Percentiles rank a stretch among this genome's conserved stretches.
Evolutionary conservation across 2,797 vertebrate species (phyloP).

Genomic region (Pagetopsis macropterus): DNA sequence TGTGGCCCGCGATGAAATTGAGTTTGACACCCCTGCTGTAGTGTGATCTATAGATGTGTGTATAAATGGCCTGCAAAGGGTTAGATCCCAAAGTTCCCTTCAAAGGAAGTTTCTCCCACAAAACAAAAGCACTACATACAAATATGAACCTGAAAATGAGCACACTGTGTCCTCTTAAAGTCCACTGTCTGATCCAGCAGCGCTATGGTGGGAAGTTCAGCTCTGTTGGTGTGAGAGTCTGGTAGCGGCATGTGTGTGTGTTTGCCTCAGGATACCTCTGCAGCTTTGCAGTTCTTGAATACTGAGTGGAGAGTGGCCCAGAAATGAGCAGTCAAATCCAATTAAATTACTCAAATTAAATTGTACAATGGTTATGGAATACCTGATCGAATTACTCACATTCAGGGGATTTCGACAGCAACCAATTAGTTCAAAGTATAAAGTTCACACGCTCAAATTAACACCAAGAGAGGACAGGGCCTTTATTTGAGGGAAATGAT

Average conservation of each 20-base stretch:
- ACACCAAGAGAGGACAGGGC: conserved; percentile 79
- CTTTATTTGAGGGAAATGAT: conserved; percentile 83
- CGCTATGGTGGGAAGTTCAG: conserved; percentile 47
- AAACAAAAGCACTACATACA: too few species aligned
- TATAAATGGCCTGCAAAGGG: too few species aligned
- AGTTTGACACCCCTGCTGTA: too few species aligned
- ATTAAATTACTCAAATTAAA: conserved; percentile 85
- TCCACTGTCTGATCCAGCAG: conserved; percentile 43
- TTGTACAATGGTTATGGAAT: conserved; percentile 85
- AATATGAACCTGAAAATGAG: too few species aligned
- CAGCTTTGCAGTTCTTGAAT: conserved; percentile 80
- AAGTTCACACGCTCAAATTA: conserved; percentile 85
- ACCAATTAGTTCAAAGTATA: conserved; percentile 86
- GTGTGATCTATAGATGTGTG: too few species aligned
- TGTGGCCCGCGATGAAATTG: too few species aligned
- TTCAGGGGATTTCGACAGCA: conserved; percentile 83
- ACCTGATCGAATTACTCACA: conserved; percentile 85
- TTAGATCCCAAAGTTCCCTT: too few species aligned
- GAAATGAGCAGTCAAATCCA: conserved; percentile 86
- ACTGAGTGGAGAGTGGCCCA: conserved; percentile 82
- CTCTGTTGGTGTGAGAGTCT: conserved; percentile 61
- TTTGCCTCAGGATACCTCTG: conserved; percentile 75
- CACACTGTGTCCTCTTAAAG: background rate
- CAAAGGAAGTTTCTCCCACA: too few species aligned
- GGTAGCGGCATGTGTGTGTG: conserved; percentile 59